Conservation (phyloP, 2,888 invertebrate genomes). For the Chorisops tibialis region DNA sequence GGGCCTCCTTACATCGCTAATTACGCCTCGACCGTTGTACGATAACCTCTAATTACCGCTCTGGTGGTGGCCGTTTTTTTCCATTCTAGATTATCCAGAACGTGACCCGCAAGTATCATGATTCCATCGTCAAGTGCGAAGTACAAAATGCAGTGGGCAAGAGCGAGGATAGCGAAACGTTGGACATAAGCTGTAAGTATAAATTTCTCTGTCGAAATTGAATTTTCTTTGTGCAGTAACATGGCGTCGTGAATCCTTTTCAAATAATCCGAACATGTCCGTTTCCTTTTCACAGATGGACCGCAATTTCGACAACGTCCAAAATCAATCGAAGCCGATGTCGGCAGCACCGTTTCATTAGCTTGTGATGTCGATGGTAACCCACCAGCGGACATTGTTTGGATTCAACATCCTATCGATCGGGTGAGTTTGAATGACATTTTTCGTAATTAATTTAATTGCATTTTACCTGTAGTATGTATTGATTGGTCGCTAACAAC, state of each 20-base stretch:
- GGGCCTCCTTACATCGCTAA: background rate
- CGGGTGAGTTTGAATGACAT: constrained; percentile 50
- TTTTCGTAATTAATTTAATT: constrained; percentile 22
- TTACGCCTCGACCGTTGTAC: background rate
- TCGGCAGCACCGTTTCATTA: constrained; percentile 73
- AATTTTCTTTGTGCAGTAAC: constrained; percentile 8
- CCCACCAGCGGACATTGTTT: constrained; percentile 82
- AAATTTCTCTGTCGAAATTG: constrained; percentile 6
- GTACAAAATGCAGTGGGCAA: constrained; percentile 91
- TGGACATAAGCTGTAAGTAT: constrained; percentile 88
- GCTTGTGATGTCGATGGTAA: constrained; percentile 89
- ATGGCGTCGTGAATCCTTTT: too few relatives aligned
- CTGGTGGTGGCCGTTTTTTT: background rate
- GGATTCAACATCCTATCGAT: constrained; percentile 81
- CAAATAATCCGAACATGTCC: constrained; percentile 10
- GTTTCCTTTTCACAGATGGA: constrained; percentile 60
- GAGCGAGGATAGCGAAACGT: constrained; percentile 78
- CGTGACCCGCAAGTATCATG: constrained; percentile 78
- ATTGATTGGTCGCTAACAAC: too few relatives aligned
- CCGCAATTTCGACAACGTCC: constrained; percentile 76
- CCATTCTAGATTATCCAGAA: constrained; percentile 66
- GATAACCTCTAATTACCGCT: constrained; percentile 12
- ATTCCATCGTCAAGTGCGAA: constrained; percentile 84
- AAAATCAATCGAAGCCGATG: constrained; percentile 76
- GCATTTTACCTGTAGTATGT: too few relatives aligned